Conservation (phyloP, 2,888 invertebrate genomes). For the Physocephala rufipes region DNA sequence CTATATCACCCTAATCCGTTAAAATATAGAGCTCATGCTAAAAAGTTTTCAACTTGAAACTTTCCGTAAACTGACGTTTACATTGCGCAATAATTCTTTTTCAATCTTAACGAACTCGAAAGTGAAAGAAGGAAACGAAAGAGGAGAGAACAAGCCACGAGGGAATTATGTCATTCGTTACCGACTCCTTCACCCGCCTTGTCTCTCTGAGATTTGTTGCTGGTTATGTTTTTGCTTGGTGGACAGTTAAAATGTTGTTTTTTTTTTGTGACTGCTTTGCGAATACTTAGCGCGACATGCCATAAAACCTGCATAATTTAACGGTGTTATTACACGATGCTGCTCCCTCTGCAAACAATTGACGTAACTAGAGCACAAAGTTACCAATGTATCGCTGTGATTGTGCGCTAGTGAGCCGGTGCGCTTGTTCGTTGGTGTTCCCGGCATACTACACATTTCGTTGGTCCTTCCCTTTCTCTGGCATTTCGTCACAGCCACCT, state of each 20-base stretch:
- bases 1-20: neutral
- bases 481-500: neutral
- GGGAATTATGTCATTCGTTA: too few species aligned
- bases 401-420: neutral
- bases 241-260: too few species aligned
- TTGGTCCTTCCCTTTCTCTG: neutral
- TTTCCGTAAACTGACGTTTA: constrained; percentile 25
- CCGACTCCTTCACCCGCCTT: neutral
- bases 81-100: neutral
- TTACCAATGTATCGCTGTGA: too few species aligned
- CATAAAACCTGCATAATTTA: constrained; percentile 19
- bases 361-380: constrained; percentile 21
- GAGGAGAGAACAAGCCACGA: too few species aligned
- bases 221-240: too few species aligned
- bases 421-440: too few species aligned
- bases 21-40: constrained; percentile 17
- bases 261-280: neutral
- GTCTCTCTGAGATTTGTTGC: too few species aligned
- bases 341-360: constrained; percentile 4
- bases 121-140: too few species aligned
- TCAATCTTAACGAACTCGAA: too few species aligned
- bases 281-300: neutral
- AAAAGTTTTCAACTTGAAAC: constrained; percentile 15
- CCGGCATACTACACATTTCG: too few species aligned
- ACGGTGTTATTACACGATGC: neutral